These are phyloP conservation scores for Varanus salvator DNA, from an alignment of 2,113 vertebrate species.

Conservation along the genomic window DNA sequence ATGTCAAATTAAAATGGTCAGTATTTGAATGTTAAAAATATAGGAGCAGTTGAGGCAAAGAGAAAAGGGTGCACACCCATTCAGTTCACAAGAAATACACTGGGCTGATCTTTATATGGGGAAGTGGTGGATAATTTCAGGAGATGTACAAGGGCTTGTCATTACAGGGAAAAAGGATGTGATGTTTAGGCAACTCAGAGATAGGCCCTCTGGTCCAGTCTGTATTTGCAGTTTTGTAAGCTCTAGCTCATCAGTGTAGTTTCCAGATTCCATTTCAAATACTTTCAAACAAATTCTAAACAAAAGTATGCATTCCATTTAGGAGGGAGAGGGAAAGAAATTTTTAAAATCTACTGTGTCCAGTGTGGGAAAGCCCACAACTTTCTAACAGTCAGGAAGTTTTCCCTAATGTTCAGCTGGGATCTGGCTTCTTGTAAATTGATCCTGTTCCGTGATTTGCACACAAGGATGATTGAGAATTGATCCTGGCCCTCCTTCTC, in stretches of 20 bases:
- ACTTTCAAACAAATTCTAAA: neutral
- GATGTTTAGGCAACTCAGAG: neutral
- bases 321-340: no score
- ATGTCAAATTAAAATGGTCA: slow-evolving; percentile 2
- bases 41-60: neutral
- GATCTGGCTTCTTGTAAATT: no score
- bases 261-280: neutral
- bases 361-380: no score
- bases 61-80: slow-evolving; percentile 8
- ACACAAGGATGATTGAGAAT: no score
- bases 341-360: no score
- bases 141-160: neutral
- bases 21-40: slow-evolving; percentile 9
- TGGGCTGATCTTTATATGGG: slow-evolving; percentile 11
- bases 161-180: neutral
- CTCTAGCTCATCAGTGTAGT: neutral
- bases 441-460: no score
- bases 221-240: neutral
- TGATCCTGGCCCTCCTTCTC: no score
- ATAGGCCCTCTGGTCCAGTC: neutral
- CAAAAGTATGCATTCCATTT: neutral
- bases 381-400: no score
- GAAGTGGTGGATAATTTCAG: slow-evolving; percentile 21
- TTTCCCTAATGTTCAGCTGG: no score
- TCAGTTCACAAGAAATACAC: neutral